Percentiles rank a stretch among this genome's conserved stretches.
Evolutionary conservation across 2,888 invertebrate species (phyloP).

Genomic region (Hypsopygia costalis): DNA sequence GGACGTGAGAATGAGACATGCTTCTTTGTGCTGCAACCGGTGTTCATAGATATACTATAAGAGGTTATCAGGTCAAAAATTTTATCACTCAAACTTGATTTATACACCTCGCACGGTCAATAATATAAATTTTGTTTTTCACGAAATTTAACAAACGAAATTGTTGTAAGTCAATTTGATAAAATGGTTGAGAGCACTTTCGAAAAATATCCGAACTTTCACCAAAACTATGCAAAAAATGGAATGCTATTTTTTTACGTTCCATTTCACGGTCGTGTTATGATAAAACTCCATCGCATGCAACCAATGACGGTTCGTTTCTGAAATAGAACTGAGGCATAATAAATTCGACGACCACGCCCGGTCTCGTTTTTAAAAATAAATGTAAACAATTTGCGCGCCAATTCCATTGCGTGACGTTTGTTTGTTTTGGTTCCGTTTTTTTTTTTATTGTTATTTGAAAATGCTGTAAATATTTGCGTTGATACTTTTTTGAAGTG

Average conservation of each 20-base stretch:
- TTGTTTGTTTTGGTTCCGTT: constrained; percentile 30
- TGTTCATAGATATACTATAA: no score
- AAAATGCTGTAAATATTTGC: no score
- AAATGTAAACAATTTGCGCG: constrained; percentile 55
- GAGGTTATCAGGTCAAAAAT: no score
- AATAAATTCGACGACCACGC: constrained; percentile 29
- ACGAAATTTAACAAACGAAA: no score
- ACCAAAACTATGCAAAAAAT: neutral
- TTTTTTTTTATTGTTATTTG: constrained; percentile 7
- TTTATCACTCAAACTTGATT: no score
- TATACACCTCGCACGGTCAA: no score
- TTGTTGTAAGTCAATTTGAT: no score
- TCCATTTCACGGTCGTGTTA: constrained; percentile 1
- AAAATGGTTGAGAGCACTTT: no score
- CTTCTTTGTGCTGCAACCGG: no score
- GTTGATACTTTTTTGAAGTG: no score
- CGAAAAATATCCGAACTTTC: neutral
- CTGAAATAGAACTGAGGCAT: constrained; percentile 3
- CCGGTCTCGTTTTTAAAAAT: constrained; percentile 41
- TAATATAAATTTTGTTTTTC: no score
- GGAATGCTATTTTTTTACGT: neutral
- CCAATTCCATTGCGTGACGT: constrained; percentile 42
- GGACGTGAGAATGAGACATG: no score
- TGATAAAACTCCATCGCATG: neutral
- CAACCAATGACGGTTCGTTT: neutral